Conservation (phyloP, 64 coral and sea anemone genomes). For the Exaiptasia diaphana region DNA sequence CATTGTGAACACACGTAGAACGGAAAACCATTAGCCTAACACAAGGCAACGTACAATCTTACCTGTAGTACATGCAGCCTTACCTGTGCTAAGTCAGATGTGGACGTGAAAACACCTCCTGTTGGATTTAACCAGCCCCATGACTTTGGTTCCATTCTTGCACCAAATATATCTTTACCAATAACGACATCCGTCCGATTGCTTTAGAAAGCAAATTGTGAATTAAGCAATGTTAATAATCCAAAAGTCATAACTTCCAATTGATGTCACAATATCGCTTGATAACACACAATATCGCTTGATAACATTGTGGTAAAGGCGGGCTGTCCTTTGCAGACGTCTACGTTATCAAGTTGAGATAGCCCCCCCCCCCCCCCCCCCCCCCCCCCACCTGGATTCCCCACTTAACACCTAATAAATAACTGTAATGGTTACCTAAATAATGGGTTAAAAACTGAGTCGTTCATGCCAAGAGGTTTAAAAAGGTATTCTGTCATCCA, state of each 20-base stretch:
- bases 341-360: too few species aligned
- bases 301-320: too few species aligned
- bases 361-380: too few species aligned
- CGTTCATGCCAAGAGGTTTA: slow-evolving; percentile 40
- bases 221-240: not conserved
- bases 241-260: not conserved
- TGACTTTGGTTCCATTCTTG: not conserved
- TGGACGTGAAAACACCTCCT: slow-evolving; percentile 41
- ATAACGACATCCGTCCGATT: not conserved
- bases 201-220: not conserved
- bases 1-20: too few species aligned
- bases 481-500: slow-evolving; percentile 41
- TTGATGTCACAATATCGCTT: not conserved
- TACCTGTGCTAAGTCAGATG: slow-evolving; percentile 49
- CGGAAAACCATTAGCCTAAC: too few species aligned
- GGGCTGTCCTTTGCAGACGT: too few species aligned
- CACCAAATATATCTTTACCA: not conserved
- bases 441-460: slow-evolving; percentile 32
- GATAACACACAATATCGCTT: not conserved
- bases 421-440: too few species aligned
- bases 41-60: too few species aligned
- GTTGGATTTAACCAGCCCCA: slow-evolving; percentile 58
- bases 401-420: too few species aligned
- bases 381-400: too few species aligned
- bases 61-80: too few species aligned